Conservation (phyloP, 92 coral and sea anemone genomes). For the Epizoanthus fatuus region DNA sequence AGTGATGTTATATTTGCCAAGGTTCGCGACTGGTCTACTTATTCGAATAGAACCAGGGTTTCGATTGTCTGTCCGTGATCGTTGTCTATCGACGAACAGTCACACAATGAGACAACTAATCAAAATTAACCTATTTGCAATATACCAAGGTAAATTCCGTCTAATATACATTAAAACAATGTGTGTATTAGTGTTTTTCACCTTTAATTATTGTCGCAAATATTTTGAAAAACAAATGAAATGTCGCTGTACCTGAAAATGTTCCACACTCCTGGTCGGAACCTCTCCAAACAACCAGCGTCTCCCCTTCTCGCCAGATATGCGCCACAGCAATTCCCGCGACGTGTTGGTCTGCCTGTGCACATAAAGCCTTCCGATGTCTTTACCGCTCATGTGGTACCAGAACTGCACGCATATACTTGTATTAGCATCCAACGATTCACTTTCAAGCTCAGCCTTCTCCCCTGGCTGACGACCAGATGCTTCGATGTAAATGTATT, state of each 20-base stretch:
- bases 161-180: too few relatives aligned
- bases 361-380: slow-evolving; percentile 68
- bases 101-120: too few relatives aligned
- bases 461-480: slow-evolving; percentile 65
- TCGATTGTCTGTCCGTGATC: too few relatives aligned
- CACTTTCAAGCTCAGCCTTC: slow-evolving; percentile 59
- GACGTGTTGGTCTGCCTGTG: slow-evolving; percentile 57
- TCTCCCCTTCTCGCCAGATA: slow-evolving; percentile 65
- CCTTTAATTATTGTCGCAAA: too few relatives aligned
- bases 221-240: too few relatives aligned
- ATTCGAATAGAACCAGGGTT: too few relatives aligned
- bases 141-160: too few relatives aligned
- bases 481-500: slow-evolving; percentile 78
- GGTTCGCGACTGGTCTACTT: too few relatives aligned
- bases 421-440: slow-evolving; percentile 46
- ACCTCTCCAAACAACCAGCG: slow-evolving; percentile 85
- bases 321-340: slow-evolving; percentile 63
- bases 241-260: neutral
- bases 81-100: too few relatives aligned
- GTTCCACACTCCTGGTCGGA: neutral
- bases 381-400: slow-evolving; percentile 88
- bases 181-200: too few relatives aligned
- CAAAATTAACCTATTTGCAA: too few relatives aligned
- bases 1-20: too few relatives aligned
- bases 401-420: slow-evolving; percentile 80